Conservation (phyloP, 2,113 vertebrate genomes). For the Galeopterus variegatus region DNA sequence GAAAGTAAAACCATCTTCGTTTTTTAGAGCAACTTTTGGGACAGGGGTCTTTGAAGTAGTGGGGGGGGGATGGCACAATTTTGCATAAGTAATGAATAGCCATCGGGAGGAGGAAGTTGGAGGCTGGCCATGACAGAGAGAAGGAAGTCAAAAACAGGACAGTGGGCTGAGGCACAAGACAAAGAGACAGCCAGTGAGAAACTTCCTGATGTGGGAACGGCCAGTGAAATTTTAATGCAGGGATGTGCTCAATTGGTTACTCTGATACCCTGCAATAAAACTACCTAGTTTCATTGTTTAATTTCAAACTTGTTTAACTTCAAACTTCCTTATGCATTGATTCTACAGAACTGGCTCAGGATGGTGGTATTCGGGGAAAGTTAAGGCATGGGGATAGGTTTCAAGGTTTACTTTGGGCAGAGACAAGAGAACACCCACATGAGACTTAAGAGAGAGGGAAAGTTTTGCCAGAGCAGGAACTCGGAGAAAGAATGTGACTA, state of each 20-base stretch:
- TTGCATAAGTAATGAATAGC: not conserved
- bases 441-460: not conserved
- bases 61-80: not conserved
- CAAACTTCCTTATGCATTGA: not conserved
- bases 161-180: not conserved
- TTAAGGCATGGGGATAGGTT: not conserved
- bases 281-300: not conserved
- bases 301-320: constrained; percentile 7
- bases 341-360: not conserved
- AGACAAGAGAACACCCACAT: not conserved
- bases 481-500: not conserved
- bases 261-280: not conserved
- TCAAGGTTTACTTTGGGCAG: not conserved
- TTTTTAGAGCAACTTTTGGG: not conserved
- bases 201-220: accelerated
- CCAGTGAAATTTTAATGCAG: not conserved
- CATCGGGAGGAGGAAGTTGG: not conserved
- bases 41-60: not conserved
- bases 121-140: not conserved
- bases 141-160: not conserved
- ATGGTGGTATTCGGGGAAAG: not conserved
- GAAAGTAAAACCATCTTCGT: not conserved
- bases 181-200: not conserved
- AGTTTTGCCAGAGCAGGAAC: not conserved
- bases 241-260: not conserved